Percentiles rank a stretch among this genome's conserved stretches.
These are phyloP conservation scores for Bostrychus sinensis DNA, from an alignment of 2,113 vertebrate species.

Conservation along the genomic window DNA sequence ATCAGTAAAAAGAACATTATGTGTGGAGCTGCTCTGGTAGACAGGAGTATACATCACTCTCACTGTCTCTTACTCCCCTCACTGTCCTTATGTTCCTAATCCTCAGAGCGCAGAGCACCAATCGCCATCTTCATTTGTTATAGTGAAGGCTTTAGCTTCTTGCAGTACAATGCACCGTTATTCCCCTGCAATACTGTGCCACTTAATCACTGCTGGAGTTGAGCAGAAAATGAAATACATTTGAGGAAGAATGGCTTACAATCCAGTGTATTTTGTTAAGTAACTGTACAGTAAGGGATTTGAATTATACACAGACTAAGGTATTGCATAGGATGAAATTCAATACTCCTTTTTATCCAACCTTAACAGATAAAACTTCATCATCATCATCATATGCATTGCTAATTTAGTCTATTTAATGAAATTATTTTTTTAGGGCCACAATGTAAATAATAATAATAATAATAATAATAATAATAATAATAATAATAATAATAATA, in stretches of 20 bases:
- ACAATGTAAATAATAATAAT: too few relatives aligned
- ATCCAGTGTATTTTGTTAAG: conserved; percentile 45
- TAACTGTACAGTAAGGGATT: conserved; percentile 36
- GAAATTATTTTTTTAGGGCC: too few relatives aligned
- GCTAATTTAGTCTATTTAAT: too few relatives aligned
- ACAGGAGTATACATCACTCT: conserved; percentile 59
- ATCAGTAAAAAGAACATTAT: conserved; percentile 43
- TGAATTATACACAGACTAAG: too few relatives aligned
- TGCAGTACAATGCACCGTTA: conserved; percentile 11
- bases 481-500: too few relatives aligned
- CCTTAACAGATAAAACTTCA: too few relatives aligned
- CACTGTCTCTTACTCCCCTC: conserved; percentile 24
- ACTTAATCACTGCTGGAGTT: conserved; percentile 57
- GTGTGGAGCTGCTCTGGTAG: conserved; percentile 35
- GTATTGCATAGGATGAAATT: too few relatives aligned
- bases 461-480: too few relatives aligned
- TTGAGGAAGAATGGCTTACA: conserved; percentile 58
- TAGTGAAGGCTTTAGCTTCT: conserved; percentile 23
- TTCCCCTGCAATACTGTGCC: conserved; percentile 31
- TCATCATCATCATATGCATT: too few relatives aligned
- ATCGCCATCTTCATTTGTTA: conserved; percentile 50
- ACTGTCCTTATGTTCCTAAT: conserved; percentile 46
- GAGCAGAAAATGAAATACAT: conserved; percentile 55
- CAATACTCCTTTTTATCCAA: too few relatives aligned
- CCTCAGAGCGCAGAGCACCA: conserved; percentile 28